Evolutionary conservation across 2,888 invertebrate genomes (phyloP).

Genomic region (Trichopria drosophilae): DNA sequence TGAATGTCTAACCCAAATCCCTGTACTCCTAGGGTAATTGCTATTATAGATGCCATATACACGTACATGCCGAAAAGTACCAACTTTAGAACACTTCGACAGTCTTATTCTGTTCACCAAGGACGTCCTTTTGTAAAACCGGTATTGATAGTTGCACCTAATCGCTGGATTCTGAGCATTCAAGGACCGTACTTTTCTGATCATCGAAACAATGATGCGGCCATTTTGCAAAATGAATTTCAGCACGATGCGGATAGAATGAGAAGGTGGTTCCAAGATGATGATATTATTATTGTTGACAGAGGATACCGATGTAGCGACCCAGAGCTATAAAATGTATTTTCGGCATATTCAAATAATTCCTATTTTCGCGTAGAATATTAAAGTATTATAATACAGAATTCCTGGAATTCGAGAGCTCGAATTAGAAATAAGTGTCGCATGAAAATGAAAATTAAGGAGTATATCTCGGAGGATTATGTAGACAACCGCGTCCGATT

Average conservation of each 20-base stretch:
- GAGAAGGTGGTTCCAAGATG: conserved; percentile 22
- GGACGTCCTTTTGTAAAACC: conserved; percentile 27
- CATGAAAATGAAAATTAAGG: too few relatives aligned
- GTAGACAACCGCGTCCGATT: too few relatives aligned
- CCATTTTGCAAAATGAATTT: conserved; percentile 15
- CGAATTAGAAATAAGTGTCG: too few relatives aligned
- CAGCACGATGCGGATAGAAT: conserved; percentile 15
- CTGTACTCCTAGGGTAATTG: conserved; percentile 13
- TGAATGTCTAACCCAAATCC: not conserved
- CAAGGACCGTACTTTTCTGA: conserved; percentile 31
- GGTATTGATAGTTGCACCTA: conserved; percentile 27
- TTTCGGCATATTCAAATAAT: too few relatives aligned
- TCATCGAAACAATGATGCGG: conserved; percentile 9
- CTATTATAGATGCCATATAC: conserved; percentile 22
- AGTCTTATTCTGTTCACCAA: conserved; percentile 10
- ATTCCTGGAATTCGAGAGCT: too few relatives aligned
- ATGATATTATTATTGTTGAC: conserved; percentile 27
- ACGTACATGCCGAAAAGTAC: conserved; percentile 18
- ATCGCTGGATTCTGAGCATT: conserved; percentile 28
- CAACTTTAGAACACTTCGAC: conserved; percentile 19
- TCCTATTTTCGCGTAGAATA: too few relatives aligned
- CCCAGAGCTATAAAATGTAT: too few relatives aligned
- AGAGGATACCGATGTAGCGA: conserved; percentile 29
- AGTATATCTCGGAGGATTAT: too few relatives aligned
- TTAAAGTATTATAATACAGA: too few relatives aligned